A percentile compares a stretch with the other conserved stretches of the same genome.
These are phyloP conservation scores for Clepsis dumicolana DNA, from an alignment of 2,888 invertebrate genomes.

Conservation along the genomic window DNA sequence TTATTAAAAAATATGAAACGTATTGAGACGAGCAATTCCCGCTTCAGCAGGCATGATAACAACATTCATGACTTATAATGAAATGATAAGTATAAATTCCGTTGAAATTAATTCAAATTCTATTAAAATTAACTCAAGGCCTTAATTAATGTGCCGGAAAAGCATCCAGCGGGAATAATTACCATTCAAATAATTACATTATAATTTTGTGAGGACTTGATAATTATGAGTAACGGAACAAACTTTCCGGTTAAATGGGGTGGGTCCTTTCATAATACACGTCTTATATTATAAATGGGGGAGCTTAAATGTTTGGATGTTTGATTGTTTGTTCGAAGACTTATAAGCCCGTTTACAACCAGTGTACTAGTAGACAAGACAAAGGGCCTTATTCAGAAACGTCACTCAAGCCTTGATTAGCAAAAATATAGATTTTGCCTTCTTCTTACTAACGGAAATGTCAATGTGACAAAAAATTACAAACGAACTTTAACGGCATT, in stretches of 20 bases:
- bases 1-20: neutral
- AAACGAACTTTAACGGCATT: no score
- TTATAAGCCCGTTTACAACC: no score
- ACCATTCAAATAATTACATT: conserved; percentile 37
- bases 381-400: no score
- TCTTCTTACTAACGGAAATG: no score
- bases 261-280: conserved; percentile 5
- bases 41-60: neutral
- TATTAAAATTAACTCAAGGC: conserved; percentile 33
- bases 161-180: conserved; percentile 33
- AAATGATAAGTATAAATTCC: conserved; percentile 26
- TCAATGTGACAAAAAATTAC: no score
- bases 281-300: neutral
- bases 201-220: conserved; percentile 36
- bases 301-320: conserved; percentile 1
- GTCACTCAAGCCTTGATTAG: no score
- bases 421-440: no score
- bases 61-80: conserved; percentile 23
- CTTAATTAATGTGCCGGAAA: conserved; percentile 38
- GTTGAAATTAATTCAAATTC: conserved; percentile 31
- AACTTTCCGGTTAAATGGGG: conserved; percentile 5
- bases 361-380: neutral
- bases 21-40: neutral
- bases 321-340: neutral
- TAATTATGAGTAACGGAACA: conserved; percentile 30